Evolutionary conservation across 2,113 vertebrate genomes (phyloP), one percentile per base, ranked within the genome.

Genomic region (Coreoperca whiteheadi): DNA sequence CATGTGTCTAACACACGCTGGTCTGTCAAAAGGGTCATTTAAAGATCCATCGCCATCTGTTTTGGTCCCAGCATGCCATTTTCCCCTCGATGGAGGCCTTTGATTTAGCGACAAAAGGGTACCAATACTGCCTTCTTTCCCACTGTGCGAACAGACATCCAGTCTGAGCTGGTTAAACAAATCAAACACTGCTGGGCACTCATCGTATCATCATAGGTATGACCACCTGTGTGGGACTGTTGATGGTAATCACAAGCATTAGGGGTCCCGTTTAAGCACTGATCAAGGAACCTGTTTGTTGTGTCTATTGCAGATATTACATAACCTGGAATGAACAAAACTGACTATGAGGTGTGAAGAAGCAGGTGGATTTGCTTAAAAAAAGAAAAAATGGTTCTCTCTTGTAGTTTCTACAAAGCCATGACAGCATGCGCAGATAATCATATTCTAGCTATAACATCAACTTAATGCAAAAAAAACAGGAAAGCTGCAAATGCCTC

Each of bases 11-110:
- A 79, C 77, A 61, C 90, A 88, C 18, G 74, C 85, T 83, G 83
- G 61, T 79, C 82, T 85, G 85, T 88, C 81, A 86, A 91, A 74
- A 77, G 80, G 89, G 89, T 90, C 78, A 90, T 89, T 93, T 91
- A 89, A 88, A 91, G 87, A 89, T 88, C 79, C 83, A 89, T 82
- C 57, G 30, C 84, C 92, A 91, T 92, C 91, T 91, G 88, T 87
- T 94, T 81, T 74, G 76, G 73, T 82, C 85, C 60, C 89, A 86
- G 77, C 86, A 56, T 78, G 87, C 82, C 74, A 90, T 90, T 91
- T 89, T 87, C 81, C 48, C 84, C 91, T 80, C 87, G 16, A 84
- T 48, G 20, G 84, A 88, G 43, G 76, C 83, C 82, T 93, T 84
- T 91, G 85, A 92, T 87, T 83, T 81, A 83, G 59, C 14, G 61